A percentile compares a stretch with the other conserved stretches of the same genome.
phyloP scores from a whole-genome alignment of 2,113 vertebrate species.

The Oreotrochilus melanogaster region DNA sequence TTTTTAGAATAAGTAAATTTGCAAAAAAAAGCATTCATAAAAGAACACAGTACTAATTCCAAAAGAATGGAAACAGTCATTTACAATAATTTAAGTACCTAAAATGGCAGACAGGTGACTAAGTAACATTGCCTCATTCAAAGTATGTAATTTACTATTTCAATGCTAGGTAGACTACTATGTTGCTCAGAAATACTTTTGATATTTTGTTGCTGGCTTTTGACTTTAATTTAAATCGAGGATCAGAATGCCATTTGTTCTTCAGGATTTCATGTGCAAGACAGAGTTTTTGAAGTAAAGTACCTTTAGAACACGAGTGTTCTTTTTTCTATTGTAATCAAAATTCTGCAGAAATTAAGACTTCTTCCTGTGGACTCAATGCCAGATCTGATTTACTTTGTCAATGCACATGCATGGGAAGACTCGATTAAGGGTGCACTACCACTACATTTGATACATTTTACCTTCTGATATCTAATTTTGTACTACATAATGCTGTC shows the following conservation, averaged over 20 bases:
- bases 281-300: not conserved
- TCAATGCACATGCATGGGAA: not conserved
- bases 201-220: not conserved
- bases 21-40: not conserved
- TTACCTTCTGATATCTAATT: not conserved
- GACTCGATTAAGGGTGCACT: not conserved
- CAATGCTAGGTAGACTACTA: not conserved
- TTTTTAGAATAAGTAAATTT: not conserved
- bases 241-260: not conserved
- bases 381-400: not conserved
- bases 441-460: not conserved
- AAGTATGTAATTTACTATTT: not conserved
- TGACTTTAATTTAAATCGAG: not conserved
- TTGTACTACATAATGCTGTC: not conserved
- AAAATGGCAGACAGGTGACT: not conserved
- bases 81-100: too few species aligned
- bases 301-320: not conserved
- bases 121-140: not conserved
- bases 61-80: not conserved
- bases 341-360: not conserved
- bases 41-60: not conserved
- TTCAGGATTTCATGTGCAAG: not conserved
- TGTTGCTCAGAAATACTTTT: not conserved
- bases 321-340: not conserved
- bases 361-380: not conserved